Conservation (phyloP, 2,113 vertebrate species). For the Actinemys pallida region DNA sequence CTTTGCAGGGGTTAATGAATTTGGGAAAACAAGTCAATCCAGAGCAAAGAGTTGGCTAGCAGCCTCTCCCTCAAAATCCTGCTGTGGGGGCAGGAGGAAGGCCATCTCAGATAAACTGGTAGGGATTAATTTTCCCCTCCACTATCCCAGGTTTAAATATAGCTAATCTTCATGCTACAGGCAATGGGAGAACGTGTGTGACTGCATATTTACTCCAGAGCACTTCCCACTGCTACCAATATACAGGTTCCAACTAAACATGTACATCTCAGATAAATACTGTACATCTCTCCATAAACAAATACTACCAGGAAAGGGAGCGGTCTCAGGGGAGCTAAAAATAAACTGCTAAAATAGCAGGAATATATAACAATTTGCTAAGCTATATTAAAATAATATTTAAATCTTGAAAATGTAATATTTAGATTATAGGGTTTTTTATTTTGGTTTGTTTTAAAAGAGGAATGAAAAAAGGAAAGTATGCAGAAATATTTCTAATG, state of each 20-base stretch:
- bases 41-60: background rate
- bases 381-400: background rate
- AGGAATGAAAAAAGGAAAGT: background rate
- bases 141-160: background rate
- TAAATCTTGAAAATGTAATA: background rate
- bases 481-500: background rate
- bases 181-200: accelerated
- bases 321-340: background rate
- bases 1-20: background rate
- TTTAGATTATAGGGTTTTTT: background rate
- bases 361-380: accelerated
- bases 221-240: background rate
- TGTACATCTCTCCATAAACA: background rate
- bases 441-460: background rate
- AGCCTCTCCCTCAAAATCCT: background rate
- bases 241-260: background rate
- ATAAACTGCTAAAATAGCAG: background rate
- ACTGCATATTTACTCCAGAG: background rate
- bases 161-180: accelerated
- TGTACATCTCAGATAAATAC: background rate
- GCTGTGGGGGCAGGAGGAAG: background rate
- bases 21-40: background rate
- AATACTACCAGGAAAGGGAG: background rate
- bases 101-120: background rate
- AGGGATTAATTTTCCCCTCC: background rate